Evolutionary conservation across 2,888 invertebrate genomes (phyloP).

Genomic region (Drosophila nigritarsus): DNA sequence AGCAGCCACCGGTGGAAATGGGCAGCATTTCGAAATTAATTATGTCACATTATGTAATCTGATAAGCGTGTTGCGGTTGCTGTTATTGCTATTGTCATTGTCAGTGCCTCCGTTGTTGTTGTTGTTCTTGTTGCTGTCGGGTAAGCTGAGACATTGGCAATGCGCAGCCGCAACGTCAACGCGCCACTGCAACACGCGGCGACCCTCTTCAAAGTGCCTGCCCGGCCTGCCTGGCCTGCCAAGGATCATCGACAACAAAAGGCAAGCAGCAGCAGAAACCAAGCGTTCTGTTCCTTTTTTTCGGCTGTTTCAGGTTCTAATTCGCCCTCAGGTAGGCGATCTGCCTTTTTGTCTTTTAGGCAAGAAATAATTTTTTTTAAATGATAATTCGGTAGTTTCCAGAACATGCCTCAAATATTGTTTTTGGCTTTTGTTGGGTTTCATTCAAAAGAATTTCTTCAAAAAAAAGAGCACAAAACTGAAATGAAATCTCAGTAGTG

Average conservation of each 20-base stretch:
- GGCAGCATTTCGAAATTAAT: constrained; percentile 81
- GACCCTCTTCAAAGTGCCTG: constrained; percentile 69
- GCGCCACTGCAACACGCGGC: constrained; percentile 49
- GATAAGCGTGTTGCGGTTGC: constrained; percentile 76
- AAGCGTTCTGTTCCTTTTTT: constrained; percentile 3
- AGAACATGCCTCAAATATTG: constrained; percentile 19
- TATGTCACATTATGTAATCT: constrained; percentile 85
- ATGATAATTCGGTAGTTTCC: constrained; percentile 49
- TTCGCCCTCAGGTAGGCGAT: constrained; percentile 48
- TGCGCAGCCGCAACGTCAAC: constrained; percentile 69
- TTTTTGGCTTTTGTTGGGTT: constrained; percentile 56
- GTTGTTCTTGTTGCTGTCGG: constrained; percentile 15
- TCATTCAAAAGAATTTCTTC: constrained; percentile 53
- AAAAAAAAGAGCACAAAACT: constrained; percentile 12
- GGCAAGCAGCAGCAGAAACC: constrained; percentile 10
- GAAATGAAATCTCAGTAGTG: constrained; percentile 39
- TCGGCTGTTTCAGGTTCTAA: constrained; percentile 39
- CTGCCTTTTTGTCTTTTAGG: constrained; percentile 39
- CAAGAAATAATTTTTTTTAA: constrained; percentile 16
- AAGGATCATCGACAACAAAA: constrained; percentile 46
- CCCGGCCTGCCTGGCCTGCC: constrained; percentile 16
- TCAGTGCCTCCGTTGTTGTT: constrained; percentile 35
- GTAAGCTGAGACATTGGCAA: constrained; percentile 51
- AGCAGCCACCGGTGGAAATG: constrained; percentile 24
- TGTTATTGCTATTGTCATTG: constrained; percentile 40